Evolutionary conservation across 2,888 invertebrate genomes (phyloP).

Genomic region (Oscheius sp.): DNA sequence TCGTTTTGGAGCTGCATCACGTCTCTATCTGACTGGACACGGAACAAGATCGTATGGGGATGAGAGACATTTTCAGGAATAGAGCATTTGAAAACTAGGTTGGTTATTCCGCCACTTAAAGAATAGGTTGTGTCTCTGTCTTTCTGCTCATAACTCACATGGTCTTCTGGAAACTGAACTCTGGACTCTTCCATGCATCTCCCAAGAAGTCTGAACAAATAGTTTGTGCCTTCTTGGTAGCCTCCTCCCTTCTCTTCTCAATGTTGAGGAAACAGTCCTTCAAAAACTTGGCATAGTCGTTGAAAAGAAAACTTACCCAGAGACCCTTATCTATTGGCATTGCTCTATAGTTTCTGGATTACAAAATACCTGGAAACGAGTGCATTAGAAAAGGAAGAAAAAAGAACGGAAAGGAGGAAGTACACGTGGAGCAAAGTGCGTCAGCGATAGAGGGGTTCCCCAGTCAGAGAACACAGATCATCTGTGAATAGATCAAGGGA

Average conservation of each 20-base stretch:
- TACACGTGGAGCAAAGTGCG: too few relatives aligned
- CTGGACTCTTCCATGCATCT: not conserved
- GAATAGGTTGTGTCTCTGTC: not conserved
- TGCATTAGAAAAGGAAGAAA: too few relatives aligned
- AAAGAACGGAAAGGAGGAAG: too few relatives aligned
- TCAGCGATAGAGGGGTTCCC: too few relatives aligned
- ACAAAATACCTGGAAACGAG: too few relatives aligned
- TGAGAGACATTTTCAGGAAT: not conserved
- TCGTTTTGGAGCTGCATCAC: conserved; percentile 28
- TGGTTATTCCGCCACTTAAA: conserved; percentile 33
- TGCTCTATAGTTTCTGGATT: too few relatives aligned
- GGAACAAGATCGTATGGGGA: conserved; percentile 3
- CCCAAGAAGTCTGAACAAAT: conserved; percentile 28
- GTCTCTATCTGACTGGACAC: conserved; percentile 29
- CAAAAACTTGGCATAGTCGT: too few relatives aligned
- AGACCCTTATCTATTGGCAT: conserved; percentile 27
- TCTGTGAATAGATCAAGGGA: too few relatives aligned
- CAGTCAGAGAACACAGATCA: too few relatives aligned
- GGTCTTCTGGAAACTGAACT: conserved; percentile 12
- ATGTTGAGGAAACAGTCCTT: conserved; percentile 17
- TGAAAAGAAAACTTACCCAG: conserved; percentile 2
- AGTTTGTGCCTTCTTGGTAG: not conserved
- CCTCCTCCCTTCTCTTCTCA: not conserved
- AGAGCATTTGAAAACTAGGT: conserved; percentile 24
- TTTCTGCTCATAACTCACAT: not conserved